A percentile compares a stretch with the other conserved stretches of the same genome.
Evolutionary conservation across 2,113 vertebrate genomes (phyloP).

Genomic region (Grantiella picta): DNA sequence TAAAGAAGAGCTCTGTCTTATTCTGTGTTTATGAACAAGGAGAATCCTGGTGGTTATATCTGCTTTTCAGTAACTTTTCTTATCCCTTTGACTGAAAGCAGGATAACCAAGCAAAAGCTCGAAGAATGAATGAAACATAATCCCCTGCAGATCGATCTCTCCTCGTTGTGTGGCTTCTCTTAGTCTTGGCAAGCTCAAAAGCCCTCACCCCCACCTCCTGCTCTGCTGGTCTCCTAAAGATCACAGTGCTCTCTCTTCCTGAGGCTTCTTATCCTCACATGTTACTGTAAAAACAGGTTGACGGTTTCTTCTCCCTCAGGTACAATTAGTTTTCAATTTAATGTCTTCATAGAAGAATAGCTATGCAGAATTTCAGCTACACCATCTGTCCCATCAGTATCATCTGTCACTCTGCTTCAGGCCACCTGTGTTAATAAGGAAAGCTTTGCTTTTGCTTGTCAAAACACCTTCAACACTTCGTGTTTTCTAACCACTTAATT

Average conservation of each 20-base stretch:
- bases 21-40: not conserved
- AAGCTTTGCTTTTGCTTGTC: slow-evolving; percentile 23
- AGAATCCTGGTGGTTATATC: not conserved
- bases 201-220: not conserved
- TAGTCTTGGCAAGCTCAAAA: not conserved
- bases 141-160: not conserved
- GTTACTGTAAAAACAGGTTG: not conserved
- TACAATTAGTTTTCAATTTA: not conserved
- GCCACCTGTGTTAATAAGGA: slow-evolving; percentile 30
- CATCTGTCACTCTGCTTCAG: slow-evolving; percentile 31
- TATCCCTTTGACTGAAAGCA: not conserved
- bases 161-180: not conserved
- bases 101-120: not conserved
- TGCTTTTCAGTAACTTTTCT: not conserved
- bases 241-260: not conserved
- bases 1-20: not conserved
- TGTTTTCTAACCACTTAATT: not conserved
- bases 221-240: not conserved
- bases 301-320: not conserved
- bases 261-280: not conserved
- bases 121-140: not conserved
- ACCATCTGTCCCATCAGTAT: slow-evolving; percentile 29
- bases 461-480: not conserved
- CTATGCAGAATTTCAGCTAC: not conserved
- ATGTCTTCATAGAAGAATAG: slow-evolving; percentile 9